Conservation (phyloP, 2,888 invertebrate genomes). For the Sesamia inferens region DNA sequence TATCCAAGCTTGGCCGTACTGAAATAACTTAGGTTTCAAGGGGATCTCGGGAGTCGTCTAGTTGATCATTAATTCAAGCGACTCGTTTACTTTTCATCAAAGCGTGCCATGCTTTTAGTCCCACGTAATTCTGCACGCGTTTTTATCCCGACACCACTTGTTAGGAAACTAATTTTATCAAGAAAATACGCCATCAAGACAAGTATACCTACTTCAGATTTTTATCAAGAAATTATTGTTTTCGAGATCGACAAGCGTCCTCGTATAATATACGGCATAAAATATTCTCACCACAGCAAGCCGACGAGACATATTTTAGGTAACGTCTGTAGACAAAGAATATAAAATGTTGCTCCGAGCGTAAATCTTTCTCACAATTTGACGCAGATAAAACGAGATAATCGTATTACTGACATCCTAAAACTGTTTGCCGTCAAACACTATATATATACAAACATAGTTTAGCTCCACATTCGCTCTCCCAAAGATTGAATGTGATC, state of each 20-base stretch:
- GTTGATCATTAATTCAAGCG: conserved; percentile 62
- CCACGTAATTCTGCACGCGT: conserved; percentile 42
- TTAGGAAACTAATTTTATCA: conserved; percentile 43
- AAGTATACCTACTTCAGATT: conserved; percentile 36
- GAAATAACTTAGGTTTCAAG: conserved; percentile 44
- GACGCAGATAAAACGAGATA: conserved; percentile 55
- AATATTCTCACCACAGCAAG: conserved; percentile 54
- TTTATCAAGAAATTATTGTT: conserved; percentile 30
- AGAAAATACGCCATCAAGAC: conserved; percentile 23
- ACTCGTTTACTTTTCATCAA: conserved; percentile 58
- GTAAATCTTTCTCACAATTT: conserved; percentile 55
- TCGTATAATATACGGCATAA: conserved; percentile 38
- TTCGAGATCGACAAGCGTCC: conserved; percentile 42
- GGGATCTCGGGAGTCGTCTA: conserved; percentile 27
- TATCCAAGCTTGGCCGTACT: conserved; percentile 10
- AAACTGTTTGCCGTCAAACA: conserved; percentile 47
- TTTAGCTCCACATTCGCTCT: conserved; percentile 25
- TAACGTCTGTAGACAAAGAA: conserved; percentile 55
- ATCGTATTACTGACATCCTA: conserved; percentile 39
- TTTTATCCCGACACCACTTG: conserved; percentile 32
- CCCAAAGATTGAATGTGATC: conserved; percentile 56
- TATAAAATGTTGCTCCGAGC: conserved; percentile 49
- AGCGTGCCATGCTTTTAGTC: conserved; percentile 48
- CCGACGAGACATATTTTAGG: conserved; percentile 58
- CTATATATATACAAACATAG: conserved; percentile 13